Conservation (phyloP, 2,888 invertebrate genomes). For the Baccha elongata region DNA sequence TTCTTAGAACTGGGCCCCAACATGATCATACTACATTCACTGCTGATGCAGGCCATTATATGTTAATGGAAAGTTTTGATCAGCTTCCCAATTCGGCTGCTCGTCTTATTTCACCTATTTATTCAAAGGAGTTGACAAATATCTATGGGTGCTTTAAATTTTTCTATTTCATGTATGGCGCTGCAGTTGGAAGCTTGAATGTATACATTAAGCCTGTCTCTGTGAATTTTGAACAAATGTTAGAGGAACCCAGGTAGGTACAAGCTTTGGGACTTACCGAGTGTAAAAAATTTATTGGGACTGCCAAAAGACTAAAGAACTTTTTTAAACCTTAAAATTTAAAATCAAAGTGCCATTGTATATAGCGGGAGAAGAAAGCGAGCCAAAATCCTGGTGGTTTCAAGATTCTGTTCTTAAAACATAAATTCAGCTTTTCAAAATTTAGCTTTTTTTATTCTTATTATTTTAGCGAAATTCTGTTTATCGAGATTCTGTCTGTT, state of each 20-base stretch:
- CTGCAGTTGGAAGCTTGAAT: slow-evolving; percentile 84
- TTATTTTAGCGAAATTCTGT: no score
- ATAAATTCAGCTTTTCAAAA: no score
- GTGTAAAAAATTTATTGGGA: no score
- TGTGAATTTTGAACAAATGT: slow-evolving; percentile 74
- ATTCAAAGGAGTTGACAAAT: slow-evolving; percentile 83
- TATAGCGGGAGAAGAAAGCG: no score
- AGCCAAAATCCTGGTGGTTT: no score
- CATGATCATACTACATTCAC: slow-evolving; percentile 89
- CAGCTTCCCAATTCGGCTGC: slow-evolving; percentile 86
- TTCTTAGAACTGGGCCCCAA: slow-evolving; percentile 86
- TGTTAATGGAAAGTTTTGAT: slow-evolving; percentile 90
- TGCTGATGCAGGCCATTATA: slow-evolving; percentile 87
- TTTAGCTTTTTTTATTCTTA: no score
- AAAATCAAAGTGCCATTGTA: no score
- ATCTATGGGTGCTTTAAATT: slow-evolving; percentile 84
- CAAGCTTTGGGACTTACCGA: no score
- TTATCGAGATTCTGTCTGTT: no score
- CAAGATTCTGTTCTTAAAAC: no score
- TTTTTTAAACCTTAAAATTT: no score
- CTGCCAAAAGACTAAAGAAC: no score
- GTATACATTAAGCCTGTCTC: slow-evolving; percentile 83
- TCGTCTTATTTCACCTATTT: slow-evolving; percentile 89
- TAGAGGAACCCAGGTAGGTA: slow-evolving; percentile 68
- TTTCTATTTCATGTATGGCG: slow-evolving; percentile 92